Base-by-base conservation (phyloP, 1,140 invertebrate species). In the Arctopsyche grandis region DNA sequence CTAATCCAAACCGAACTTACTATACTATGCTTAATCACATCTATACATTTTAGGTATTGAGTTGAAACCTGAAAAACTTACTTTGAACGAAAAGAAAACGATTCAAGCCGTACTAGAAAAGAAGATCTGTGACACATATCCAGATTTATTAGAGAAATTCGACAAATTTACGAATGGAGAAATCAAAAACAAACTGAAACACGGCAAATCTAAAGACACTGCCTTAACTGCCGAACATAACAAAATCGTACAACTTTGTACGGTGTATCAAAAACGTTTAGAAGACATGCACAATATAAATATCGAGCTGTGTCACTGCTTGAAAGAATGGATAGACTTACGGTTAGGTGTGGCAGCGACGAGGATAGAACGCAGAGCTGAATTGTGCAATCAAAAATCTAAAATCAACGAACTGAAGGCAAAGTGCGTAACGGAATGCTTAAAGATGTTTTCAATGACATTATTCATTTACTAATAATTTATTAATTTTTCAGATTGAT, bases 241-340 rank as follows among this genome's bases (percentile, higher is more conserved):
- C 1, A 76, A 76, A 76, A 43, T 76, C 0, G 22, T 76, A 14
- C 7, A 43, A 43, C 38, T 76, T 16, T 76, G 74, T 46, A 58
- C 22, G 12, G 63, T 44, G n/a, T 76, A 63, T 63, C 9, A 63
- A 3, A 29, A 63, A 76, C 16, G 26, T 43, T 58, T 76, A 10
- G 9, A 63, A n/a, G 58, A 63, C 43, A 29, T 63, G 52, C 26
- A 76, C 21, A 63, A 24, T 9, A 76, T 26, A 16, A 76, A 63
- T 43, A 43, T 43, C 0, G 74, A 76, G 63, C 38, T 76, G 52
- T 76, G 74, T 52, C 9, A n/a, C 12, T 0, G 21, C 26, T n/a
- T 76, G 74, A 76, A 76, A 43, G 74, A 76, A 46, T 76, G 74
- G 74, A 76, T 76, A 12, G 74, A 76, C 21, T 21, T 76, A 16